Percentiles rank a stretch among this genome's conserved stretches.
Conservation (phyloP, 2,797 vertebrate species). For the Spondyliosoma cantharus region DNA sequence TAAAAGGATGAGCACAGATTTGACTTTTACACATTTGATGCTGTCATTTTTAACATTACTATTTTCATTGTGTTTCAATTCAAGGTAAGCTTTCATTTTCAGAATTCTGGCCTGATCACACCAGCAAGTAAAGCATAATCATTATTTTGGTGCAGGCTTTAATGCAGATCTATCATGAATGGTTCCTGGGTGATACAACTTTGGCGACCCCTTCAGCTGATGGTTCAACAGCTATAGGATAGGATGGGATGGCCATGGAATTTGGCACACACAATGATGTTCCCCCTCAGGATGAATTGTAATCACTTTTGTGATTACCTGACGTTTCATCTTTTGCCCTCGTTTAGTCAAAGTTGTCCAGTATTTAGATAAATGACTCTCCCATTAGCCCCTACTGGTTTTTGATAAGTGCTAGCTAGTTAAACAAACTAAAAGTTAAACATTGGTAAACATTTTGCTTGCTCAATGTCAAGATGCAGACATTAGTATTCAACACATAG, state of each 20-base stretch:
- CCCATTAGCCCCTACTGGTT: not conserved
- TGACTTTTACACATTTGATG: not conserved
- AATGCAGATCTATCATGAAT: too few species aligned
- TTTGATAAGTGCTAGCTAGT: not conserved
- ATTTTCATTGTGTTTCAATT: too few species aligned
- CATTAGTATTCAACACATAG: not conserved
- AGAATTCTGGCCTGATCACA: not conserved
- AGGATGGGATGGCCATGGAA: not conserved
- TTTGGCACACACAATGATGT: too few species aligned
- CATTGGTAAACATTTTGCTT: not conserved
- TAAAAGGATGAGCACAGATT: not conserved
- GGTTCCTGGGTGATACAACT: too few species aligned
- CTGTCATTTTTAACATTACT: not conserved
- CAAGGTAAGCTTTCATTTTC: too few species aligned
- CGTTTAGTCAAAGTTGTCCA: not conserved
- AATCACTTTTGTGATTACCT: not conserved
- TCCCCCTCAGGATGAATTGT: not conserved
- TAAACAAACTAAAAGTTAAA: not conserved
- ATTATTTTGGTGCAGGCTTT: too few species aligned
- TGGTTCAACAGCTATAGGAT: not conserved
- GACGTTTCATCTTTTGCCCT: not conserved
- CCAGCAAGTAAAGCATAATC: not conserved
- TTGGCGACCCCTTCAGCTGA: not conserved
- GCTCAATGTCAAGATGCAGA: not conserved
- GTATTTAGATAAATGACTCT: not conserved